phyloP scores from a whole-genome alignment of 2,113 vertebrate genomes.

The Corythornis cristatus region DNA sequence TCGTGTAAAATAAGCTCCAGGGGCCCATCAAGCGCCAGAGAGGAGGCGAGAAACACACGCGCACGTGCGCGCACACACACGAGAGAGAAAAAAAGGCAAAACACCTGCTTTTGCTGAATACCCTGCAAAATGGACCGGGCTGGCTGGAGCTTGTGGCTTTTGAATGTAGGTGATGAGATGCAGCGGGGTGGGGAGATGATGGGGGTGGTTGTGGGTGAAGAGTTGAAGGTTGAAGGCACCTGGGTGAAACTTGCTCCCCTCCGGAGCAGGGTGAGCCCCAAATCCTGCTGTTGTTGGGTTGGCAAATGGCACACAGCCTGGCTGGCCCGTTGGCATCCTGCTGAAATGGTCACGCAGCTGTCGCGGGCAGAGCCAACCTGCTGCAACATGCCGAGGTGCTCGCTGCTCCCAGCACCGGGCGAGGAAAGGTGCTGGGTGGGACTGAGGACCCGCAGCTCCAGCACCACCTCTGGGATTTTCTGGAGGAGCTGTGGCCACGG shows the following conservation, averaged over 20 bases:
- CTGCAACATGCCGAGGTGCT: neutral
- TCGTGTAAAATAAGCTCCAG: slow-evolving; percentile 78
- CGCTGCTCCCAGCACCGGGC: neutral
- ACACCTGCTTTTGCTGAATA: slow-evolving; percentile 46
- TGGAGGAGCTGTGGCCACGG: fast-evolving
- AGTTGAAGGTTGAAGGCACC: neutral
- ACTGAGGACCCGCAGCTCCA: fast-evolving
- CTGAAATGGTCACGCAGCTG: neutral
- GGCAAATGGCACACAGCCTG: neutral
- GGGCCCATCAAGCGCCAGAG: slow-evolving; percentile 56
- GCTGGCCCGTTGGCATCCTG: neutral
- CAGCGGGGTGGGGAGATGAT: neutral
- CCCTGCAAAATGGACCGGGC: neutral
- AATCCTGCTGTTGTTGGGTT: fast-evolving
- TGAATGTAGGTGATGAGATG: fast-evolving
- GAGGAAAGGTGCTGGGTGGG: neutral
- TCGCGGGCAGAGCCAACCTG: neutral
- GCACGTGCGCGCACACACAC: neutral
- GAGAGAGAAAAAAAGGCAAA: neutral
- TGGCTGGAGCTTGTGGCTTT: fast-evolving
- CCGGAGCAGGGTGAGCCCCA: neutral
- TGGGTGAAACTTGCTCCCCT: fast-evolving
- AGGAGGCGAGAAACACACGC: neutral
- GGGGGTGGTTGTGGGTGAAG: neutral
- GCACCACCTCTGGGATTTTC: fast-evolving